These are phyloP conservation scores for Epinephelus lanceolatus DNA, from an alignment of 2,113 vertebrate species.

Conservation along the genomic window DNA sequence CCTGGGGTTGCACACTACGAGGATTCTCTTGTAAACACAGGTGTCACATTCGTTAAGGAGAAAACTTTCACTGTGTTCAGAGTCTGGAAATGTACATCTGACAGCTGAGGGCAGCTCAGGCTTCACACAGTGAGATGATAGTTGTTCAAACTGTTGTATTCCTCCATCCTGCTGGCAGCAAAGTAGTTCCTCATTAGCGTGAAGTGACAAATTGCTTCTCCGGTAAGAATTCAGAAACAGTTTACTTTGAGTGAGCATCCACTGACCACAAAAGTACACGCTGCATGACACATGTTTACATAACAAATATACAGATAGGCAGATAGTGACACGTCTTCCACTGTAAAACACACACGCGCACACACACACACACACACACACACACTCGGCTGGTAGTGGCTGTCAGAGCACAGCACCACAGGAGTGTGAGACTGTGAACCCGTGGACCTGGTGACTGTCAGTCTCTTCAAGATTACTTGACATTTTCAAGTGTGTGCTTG, in stretches of 20 bases:
- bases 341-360: not conserved
- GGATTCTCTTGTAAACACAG: not conserved
- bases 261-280: not conserved
- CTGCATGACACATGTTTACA: not conserved
- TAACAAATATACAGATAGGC: not conserved
- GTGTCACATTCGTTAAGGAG: not conserved
- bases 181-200: not conserved
- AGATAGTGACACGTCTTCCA: not conserved
- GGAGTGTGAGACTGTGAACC: slow-evolving; percentile 29
- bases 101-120: not conserved
- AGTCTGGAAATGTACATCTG: not conserved
- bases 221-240: slow-evolving; percentile 13
- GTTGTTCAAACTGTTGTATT: not conserved
- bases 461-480: slow-evolving; percentile 44
- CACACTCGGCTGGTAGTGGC: not conserved
- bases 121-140: not conserved
- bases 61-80: slow-evolving; percentile 1
- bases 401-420: not conserved
- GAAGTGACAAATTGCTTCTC: not conserved
- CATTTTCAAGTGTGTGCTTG: slow-evolving; percentile 35
- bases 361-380: slow-evolving; percentile 7
- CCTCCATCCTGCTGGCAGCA: not conserved
- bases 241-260: not conserved
- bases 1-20: not conserved
- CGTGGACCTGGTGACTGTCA: slow-evolving; percentile 50